Evolutionary conservation across 2,113 vertebrate genomes (phyloP).

Genomic region (Rafetus swinhoei): DNA sequence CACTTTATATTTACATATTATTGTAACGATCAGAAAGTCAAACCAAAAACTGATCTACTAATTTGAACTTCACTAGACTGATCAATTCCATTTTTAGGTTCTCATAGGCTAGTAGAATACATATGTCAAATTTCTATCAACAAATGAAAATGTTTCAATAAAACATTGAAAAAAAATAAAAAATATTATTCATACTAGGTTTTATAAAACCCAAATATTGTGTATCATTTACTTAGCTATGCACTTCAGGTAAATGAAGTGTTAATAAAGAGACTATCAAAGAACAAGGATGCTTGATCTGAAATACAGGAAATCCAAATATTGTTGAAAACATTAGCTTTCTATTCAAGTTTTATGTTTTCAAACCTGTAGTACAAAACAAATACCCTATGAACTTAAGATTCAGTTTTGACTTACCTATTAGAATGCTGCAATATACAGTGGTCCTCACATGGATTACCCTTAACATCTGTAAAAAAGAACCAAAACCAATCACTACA

Average conservation of each 20-base stretch:
- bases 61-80: not conserved
- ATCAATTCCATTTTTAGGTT: not conserved
- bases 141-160: not conserved
- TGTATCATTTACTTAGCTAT: not conserved
- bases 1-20: not conserved
- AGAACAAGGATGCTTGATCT: not conserved
- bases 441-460: conserved; percentile 89
- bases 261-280: not conserved
- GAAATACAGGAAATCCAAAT: not conserved
- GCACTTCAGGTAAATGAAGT: not conserved
- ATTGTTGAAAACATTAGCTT: not conserved
- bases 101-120: not conserved
- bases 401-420: conserved; percentile 77
- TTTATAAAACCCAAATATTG: not conserved
- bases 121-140: not conserved
- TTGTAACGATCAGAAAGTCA: not conserved
- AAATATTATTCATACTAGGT: not conserved
- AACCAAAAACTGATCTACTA: not conserved
- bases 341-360: not conserved
- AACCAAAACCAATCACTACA: not conserved
- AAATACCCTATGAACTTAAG: not conserved
- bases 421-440: conserved; percentile 96
- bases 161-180: not conserved
- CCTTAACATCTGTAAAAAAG: conserved; percentile 85
- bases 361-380: not conserved